Percentiles rank a stretch among this genome's conserved stretches.
These are phyloP conservation scores for Rhabdophis nuchalis DNA, from an alignment of 2,797 vertebrate genomes.

Conservation along the genomic window DNA sequence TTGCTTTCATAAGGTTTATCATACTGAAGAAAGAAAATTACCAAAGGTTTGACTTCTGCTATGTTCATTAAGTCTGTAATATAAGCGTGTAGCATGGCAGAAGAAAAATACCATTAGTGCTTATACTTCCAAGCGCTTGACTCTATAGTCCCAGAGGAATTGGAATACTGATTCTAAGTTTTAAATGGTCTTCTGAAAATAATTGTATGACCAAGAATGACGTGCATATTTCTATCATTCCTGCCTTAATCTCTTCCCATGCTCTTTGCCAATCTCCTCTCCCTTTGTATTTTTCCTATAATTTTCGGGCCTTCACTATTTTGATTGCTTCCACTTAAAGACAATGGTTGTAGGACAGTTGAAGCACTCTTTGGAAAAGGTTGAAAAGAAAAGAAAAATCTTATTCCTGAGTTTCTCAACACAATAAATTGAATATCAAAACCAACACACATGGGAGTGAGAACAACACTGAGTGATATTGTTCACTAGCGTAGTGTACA, in stretches of 20 bases:
- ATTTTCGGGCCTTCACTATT: neutral
- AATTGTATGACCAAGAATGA: neutral
- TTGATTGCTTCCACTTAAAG: neutral
- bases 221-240: neutral
- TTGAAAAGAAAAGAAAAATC: neutral
- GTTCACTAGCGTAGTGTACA: neutral
- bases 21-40: constrained; percentile 43
- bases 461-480: neutral
- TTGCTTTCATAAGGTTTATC: constrained; percentile 52
- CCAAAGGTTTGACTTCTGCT: constrained; percentile 31
- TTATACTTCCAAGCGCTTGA: neutral
- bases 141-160: neutral
- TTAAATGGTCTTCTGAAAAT: constrained; percentile 1
- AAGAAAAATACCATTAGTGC: neutral
- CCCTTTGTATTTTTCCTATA: neutral
- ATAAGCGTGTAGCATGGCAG: neutral
- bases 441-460: neutral
- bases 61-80: neutral
- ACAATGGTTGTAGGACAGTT: neutral
- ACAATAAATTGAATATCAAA: neutral
- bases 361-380: neutral
- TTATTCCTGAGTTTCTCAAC: neutral
- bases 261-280: neutral
- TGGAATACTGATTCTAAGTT: neutral
- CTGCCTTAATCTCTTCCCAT: neutral